phyloP scores from a whole-genome alignment of 1,140 invertebrate genomes.

The Penaeus japonicus region DNA sequence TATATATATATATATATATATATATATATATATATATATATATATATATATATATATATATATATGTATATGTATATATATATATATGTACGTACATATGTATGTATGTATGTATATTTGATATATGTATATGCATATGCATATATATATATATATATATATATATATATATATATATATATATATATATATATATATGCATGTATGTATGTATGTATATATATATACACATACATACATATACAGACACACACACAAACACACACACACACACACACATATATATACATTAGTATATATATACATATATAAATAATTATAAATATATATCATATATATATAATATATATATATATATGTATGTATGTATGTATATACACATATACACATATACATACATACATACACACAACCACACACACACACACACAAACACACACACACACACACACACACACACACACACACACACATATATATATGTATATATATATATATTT shows the following conservation, averaged over 20 bases:
- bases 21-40: background rate
- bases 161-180: background rate
- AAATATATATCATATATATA: too few relatives aligned
- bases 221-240: background rate
- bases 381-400: background rate
- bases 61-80: background rate
- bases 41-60: background rate
- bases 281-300: constrained; percentile 7
- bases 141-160: background rate
- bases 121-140: background rate
- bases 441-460: too few relatives aligned
- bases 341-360: constrained; percentile 17
- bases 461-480: too few relatives aligned
- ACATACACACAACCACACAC: too few relatives aligned
- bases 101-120: background rate
- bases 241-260: background rate
- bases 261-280: background rate
- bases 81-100: background rate
- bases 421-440: too few relatives aligned
- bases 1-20: background rate
- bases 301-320: background rate
- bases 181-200: background rate
- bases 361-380: background rate
- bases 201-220: background rate
- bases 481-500: too few relatives aligned